A percentile compares a stretch with the other conserved stretches of the same genome.
These are phyloP conservation scores for Cossypha polioptera DNA, from an alignment of 2,797 vertebrate species.

Conservation along the genomic window DNA sequence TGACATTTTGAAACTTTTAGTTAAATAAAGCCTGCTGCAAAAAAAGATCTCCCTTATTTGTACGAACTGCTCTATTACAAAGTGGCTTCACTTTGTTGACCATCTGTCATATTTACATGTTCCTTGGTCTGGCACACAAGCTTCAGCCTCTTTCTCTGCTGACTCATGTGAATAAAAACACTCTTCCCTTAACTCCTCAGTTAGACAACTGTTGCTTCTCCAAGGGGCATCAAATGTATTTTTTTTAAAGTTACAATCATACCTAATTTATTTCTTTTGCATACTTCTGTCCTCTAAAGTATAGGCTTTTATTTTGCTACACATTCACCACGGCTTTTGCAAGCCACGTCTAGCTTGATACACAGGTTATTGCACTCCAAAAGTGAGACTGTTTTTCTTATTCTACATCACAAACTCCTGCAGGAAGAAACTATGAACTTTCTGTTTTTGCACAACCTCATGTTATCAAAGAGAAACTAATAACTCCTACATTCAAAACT, in stretches of 20 bases:
- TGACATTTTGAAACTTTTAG: neutral
- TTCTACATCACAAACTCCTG: neutral
- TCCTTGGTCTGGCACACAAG: conserved; percentile 22
- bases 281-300: neutral
- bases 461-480: neutral
- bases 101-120: neutral
- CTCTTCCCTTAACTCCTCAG: neutral
- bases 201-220: neutral
- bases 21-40: conserved; percentile 4
- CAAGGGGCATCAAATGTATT: neutral
- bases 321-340: neutral
- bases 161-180: conserved; percentile 28
- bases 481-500: neutral
- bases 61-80: neutral
- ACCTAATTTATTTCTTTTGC: neutral
- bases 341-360: neutral
- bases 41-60: neutral
- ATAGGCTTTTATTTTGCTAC: neutral
- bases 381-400: neutral
- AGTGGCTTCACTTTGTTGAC: neutral
- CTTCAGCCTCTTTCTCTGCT: conserved; percentile 9
- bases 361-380: neutral
- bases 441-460: neutral
- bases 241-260: neutral
- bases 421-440: neutral